Conservation (phyloP, 1,140 invertebrate genomes). For the Leptopilina boulardi region DNA sequence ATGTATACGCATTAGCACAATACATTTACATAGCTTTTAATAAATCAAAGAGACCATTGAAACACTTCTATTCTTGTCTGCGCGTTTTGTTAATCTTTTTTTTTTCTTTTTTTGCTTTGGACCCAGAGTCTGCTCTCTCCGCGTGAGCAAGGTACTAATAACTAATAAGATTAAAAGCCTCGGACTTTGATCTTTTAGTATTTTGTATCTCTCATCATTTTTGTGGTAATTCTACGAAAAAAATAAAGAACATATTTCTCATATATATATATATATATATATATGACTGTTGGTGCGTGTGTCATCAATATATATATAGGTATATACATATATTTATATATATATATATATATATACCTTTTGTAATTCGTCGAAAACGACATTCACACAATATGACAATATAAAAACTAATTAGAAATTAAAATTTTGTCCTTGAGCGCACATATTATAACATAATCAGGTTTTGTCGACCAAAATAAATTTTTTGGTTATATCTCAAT, state of each 20-base stretch:
- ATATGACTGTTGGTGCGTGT: not conserved
- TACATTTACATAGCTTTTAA: slow-evolving; percentile 65
- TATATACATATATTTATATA: not conserved
- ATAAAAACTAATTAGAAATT: not conserved
- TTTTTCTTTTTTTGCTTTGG: slow-evolving; percentile 59
- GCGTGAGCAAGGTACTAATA: slow-evolving; percentile 56
- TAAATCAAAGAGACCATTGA: slow-evolving; percentile 73
- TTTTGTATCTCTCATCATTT: slow-evolving; percentile 5
- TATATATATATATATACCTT: not conserved
- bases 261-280: not conserved
- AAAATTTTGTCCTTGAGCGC: slow-evolving; percentile 4
- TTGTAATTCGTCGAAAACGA: not conserved
- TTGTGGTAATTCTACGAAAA: slow-evolving; percentile 16
- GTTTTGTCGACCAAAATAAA: too few species aligned
- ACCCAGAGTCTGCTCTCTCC: slow-evolving; percentile 43
- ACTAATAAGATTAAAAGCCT: slow-evolving; percentile 56
- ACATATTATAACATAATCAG: not conserved
- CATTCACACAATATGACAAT: not conserved
- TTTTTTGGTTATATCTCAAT: too few species aligned
- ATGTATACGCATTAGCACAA: slow-evolving; percentile 67
- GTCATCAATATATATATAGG: not conserved
- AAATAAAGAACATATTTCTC: not conserved
- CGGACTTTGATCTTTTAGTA: slow-evolving; percentile 47
- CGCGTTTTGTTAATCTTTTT: slow-evolving; percentile 63
- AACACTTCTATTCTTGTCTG: slow-evolving; percentile 67